A percentile compares a stretch with the other conserved stretches of the same genome.
These are phyloP conservation scores for Tokudaia muenninki DNA, from an alignment of 2,797 vertebrate genomes.

Conservation along the genomic window DNA sequence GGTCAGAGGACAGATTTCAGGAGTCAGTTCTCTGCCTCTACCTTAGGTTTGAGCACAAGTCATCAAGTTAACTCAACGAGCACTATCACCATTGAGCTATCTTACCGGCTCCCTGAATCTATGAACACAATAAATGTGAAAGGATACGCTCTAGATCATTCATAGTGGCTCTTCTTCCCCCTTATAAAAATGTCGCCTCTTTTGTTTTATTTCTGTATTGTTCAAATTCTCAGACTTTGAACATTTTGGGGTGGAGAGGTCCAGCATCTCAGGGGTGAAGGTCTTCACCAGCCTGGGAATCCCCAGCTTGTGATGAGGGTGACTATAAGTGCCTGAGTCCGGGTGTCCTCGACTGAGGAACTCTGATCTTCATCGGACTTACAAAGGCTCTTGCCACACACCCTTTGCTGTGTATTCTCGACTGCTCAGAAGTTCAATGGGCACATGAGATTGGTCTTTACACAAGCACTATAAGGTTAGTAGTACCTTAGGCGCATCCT, in stretches of 20 bases:
- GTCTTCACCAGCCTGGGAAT: not conserved
- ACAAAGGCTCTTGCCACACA: not conserved
- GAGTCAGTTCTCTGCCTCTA: not conserved
- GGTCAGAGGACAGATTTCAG: not conserved
- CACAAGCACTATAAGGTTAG: not conserved
- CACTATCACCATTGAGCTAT: not conserved
- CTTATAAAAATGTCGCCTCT: not conserved
- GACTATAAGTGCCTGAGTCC: not conserved
- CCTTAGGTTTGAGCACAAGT: not conserved
- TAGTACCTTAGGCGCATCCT: not conserved
- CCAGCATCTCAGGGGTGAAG: not conserved
- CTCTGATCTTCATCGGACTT: not conserved
- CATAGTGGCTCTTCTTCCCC: not conserved
- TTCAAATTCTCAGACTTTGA: slow-evolving; percentile 49
- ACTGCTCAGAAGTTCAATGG: not conserved
- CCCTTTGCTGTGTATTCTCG: not conserved
- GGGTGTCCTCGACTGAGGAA: not conserved
- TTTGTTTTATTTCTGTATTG: not conserved
- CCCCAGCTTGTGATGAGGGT: not conserved
- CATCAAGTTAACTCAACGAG: not conserved
- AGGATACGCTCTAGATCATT: not conserved
- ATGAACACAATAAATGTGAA: not conserved
- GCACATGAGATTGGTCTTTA: not conserved
- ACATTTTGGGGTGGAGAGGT: not conserved
- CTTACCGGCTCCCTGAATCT: not conserved